phyloP scores from a whole-genome alignment of 2,113 vertebrate species.

The Pyxicephalus adspersus region DNA sequence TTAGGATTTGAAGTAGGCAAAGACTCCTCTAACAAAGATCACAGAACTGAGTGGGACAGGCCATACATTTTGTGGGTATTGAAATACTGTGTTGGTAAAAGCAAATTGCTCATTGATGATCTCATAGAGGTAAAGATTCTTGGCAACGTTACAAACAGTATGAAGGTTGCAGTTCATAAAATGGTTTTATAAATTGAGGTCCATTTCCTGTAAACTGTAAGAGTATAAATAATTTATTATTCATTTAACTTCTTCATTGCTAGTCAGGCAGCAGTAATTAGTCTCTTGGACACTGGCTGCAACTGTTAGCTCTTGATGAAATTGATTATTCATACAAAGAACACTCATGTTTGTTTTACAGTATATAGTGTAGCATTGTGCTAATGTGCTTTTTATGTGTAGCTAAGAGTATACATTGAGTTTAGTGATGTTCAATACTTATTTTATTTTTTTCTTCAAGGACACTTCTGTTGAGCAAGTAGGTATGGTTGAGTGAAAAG shows the following conservation, averaged over 20 bases:
- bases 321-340: not conserved
- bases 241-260: slow-evolving; percentile 22
- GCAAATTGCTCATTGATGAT: slow-evolving; percentile 37
- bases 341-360: no score
- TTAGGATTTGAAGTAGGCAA: no score
- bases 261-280: not conserved
- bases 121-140: slow-evolving; percentile 19
- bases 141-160: slow-evolving; percentile 25
- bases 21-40: not conserved
- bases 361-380: no score
- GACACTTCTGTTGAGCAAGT: no score
- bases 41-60: not conserved
- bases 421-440: no score
- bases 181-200: slow-evolving; percentile 30
- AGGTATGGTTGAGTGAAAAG: no score
- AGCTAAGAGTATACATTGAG: no score
- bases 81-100: slow-evolving; percentile 7
- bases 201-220: slow-evolving; percentile 41
- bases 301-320: not conserved
- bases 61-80: slow-evolving; percentile 5
- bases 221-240: slow-evolving; percentile 37
- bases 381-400: no score
- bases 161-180: slow-evolving; percentile 36
- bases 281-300: not conserved
- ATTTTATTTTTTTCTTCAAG: no score